Conservation (phyloP, 2,888 invertebrate species). For the Petrophora chlorosata region DNA sequence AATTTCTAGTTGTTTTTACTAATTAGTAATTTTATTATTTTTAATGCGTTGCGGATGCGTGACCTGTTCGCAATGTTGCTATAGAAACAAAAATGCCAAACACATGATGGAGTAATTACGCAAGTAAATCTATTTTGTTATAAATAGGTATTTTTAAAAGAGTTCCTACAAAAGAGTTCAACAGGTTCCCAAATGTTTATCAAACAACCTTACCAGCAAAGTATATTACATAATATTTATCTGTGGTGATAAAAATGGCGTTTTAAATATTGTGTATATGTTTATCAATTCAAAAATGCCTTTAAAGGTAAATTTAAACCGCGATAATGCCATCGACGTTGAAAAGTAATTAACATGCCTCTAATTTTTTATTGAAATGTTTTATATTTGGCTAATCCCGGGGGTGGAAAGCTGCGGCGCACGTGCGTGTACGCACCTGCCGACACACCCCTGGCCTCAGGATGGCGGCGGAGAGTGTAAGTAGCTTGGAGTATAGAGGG, state of each 20-base stretch:
- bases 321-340: conserved; percentile 26
- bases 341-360: conserved; percentile 32
- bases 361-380: conserved; percentile 37
- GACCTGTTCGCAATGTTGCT: no score
- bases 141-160: neutral
- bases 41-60: neutral
- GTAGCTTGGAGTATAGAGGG: conserved; percentile 28
- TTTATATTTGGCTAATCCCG: conserved; percentile 51
- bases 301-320: conserved; percentile 15
- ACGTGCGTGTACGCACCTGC: conserved; percentile 78
- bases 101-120: no score
- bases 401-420: conserved; percentile 64
- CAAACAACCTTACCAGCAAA: neutral
- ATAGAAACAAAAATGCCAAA: no score
- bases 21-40: neutral
- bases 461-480: conserved; percentile 40
- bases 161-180: conserved; percentile 19
- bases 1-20: no score
- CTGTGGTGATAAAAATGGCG: neutral
- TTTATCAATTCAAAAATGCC: no score
- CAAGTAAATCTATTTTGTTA: no score
- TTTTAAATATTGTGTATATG: no score
- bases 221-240: neutral
- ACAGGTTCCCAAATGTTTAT: conserved; percentile 9
- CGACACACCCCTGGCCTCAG: conserved; percentile 43